These are phyloP conservation scores for Drosophila algonquin DNA, from an alignment of 2,888 invertebrate genomes.

Conservation along the genomic window DNA sequence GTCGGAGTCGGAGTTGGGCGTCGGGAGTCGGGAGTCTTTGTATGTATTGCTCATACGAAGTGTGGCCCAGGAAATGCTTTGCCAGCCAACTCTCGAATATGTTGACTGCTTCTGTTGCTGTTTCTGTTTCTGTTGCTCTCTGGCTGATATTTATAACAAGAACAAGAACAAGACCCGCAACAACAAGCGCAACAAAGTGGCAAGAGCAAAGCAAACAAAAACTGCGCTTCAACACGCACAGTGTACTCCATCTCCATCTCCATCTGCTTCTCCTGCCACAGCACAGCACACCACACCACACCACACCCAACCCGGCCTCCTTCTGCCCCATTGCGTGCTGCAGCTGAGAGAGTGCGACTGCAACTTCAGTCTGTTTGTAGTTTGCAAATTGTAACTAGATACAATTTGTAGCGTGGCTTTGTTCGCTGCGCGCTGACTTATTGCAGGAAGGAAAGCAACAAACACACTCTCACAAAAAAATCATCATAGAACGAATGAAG, in stretches of 20 bases:
- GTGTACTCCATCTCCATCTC: conserved; percentile 19
- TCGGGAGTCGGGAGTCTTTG: conserved; percentile 1
- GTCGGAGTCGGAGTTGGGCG: neutral
- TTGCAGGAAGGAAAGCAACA: conserved; percentile 72
- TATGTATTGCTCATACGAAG: conserved; percentile 66
- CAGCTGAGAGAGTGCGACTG: conserved; percentile 1
- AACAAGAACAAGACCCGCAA: conserved; percentile 37
- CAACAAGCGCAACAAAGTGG: conserved; percentile 28
- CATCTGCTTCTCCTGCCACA: neutral
- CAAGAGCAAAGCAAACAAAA: conserved; percentile 59
- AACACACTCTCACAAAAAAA: neutral
- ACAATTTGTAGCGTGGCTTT: conserved; percentile 79
- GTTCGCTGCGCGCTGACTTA: conserved; percentile 73
- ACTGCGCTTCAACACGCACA: conserved; percentile 78
- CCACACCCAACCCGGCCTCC: neutral
- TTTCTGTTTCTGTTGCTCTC: conserved; percentile 20
- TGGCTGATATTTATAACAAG: conserved; percentile 50
- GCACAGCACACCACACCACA: neutral
- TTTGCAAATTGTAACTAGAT: conserved; percentile 80
- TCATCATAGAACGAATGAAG: neutral
- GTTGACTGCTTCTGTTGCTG: conserved; percentile 36
- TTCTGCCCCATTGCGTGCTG: conserved; percentile 14
- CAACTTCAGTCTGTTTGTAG: conserved; percentile 68
- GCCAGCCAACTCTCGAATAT: conserved; percentile 34
- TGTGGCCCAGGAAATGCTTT: conserved; percentile 52